Conservation (phyloP, 2,113 vertebrate species). For the Polypterus senegalus region DNA sequence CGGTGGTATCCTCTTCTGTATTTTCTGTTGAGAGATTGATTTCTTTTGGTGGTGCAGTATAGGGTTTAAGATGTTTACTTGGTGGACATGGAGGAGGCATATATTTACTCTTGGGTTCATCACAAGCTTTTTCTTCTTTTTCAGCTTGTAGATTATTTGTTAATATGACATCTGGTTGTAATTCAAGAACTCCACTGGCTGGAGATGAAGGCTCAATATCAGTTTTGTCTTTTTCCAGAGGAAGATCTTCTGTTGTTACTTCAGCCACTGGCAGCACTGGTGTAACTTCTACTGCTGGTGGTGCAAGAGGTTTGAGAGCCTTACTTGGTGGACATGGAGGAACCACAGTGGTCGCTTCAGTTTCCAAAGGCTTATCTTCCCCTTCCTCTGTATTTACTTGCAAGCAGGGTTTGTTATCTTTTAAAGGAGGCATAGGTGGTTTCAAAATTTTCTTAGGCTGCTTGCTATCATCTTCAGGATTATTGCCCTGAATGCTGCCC, state of each 20-base stretch:
- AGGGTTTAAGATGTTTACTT: conserved; percentile 8
- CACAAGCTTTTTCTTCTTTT: conserved; percentile 9
- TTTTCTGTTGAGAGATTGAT: too few species aligned
- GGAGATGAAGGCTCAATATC: conserved; percentile 18
- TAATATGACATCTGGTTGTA: conserved; percentile 13
- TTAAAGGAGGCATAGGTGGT: conserved; percentile 42
- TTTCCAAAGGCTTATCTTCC: not conserved
- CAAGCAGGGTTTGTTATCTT: conserved; percentile 25
- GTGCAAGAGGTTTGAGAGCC: conserved; percentile 43
- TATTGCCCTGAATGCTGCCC: conserved; percentile 10
- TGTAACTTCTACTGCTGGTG: conserved; percentile 34
- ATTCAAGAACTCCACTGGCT: conserved; percentile 10
- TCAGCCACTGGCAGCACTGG: conserved; percentile 17
- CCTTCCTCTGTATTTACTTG: conserved; percentile 1
- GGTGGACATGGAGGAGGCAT: not conserved
- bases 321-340: conserved; percentile 39
- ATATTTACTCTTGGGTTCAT: not conserved
- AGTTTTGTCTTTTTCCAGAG: conserved; percentile 11
- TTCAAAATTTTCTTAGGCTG: conserved; percentile 35
- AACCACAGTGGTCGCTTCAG: conserved; percentile 6
- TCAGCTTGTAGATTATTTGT: conserved; percentile 8
- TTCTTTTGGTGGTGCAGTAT: too few species aligned
- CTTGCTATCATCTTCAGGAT: conserved; percentile 7
- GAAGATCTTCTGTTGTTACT: conserved; percentile 17
- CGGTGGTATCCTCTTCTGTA: too few species aligned